Evolutionary conservation across 92 coral and sea anemone species (phyloP).

Genomic region (Porites evermanni): DNA sequence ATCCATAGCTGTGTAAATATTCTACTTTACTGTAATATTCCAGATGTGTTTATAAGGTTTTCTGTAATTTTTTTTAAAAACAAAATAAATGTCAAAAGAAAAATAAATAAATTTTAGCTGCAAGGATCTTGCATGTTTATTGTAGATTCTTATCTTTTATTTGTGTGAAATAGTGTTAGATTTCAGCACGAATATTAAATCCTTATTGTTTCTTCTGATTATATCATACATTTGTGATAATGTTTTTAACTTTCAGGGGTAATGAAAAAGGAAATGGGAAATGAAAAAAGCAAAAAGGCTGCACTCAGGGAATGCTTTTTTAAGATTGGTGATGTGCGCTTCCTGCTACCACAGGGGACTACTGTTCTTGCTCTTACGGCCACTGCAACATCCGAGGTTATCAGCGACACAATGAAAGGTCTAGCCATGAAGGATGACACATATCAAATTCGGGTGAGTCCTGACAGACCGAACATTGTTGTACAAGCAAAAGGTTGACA

Average conservation of each 20-base stretch:
- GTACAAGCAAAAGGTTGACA: slow-evolving; percentile 32
- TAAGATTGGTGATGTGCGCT: slow-evolving; percentile 63
- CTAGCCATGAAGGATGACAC: slow-evolving; percentile 40
- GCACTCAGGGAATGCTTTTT: slow-evolving; percentile 69
- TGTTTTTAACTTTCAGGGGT: slow-evolving; percentile 30
- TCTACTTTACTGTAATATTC: no score
- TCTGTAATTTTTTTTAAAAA: no score
- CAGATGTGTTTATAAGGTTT: no score
- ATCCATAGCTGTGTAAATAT: no score
- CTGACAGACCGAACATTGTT: slow-evolving; percentile 70
- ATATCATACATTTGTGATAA: neutral
- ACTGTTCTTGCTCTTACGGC: slow-evolving; percentile 80
- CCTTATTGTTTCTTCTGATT: no score
- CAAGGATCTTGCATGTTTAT: no score
- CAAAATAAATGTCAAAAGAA: no score
- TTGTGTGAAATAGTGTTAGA: no score
- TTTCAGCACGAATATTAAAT: no score
- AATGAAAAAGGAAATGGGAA: neutral
- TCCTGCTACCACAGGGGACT: slow-evolving; percentile 51
- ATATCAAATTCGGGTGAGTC: slow-evolving; percentile 15
- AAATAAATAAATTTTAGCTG: no score
- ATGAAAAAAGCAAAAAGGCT: slow-evolving; percentile 42
- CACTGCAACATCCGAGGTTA: slow-evolving; percentile 56
- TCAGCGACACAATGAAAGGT: slow-evolving; percentile 23
- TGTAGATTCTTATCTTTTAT: no score